These are phyloP conservation scores for Cinclus cinclus DNA, from an alignment of 2,113 vertebrate genomes.

Conservation along the genomic window DNA sequence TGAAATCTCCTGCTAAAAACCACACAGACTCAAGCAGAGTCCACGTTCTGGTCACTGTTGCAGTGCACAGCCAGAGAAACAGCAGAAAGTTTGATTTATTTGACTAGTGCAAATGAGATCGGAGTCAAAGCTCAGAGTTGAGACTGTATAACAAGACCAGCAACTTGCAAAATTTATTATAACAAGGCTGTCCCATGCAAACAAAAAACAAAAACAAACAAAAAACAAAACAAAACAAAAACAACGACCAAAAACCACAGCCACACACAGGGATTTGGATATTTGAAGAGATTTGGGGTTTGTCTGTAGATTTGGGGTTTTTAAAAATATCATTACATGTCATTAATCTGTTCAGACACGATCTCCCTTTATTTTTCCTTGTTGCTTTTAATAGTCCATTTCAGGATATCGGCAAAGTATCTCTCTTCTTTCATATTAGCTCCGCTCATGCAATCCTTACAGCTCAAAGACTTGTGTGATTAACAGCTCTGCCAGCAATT, in stretches of 20 bases:
- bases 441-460: background rate
- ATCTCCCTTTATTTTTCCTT: constrained; percentile 19
- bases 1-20: background rate
- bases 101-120: background rate
- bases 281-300: background rate
- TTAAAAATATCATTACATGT: background rate
- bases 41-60: background rate
- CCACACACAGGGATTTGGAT: background rate
- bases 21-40: background rate
- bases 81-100: background rate
- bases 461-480: constrained; percentile 45
- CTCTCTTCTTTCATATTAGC: background rate
- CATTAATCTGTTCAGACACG: constrained; percentile 56
- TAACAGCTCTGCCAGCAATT: constrained; percentile 55
- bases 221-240: no score
- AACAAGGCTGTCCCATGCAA: background rate
- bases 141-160: background rate
- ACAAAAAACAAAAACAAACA: background rate
- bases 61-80: background rate
- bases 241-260: background rate
- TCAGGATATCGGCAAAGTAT: background rate
- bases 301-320: background rate
- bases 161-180: background rate
- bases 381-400: background rate
- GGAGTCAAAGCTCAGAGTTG: background rate